phyloP scores from a whole-genome alignment of 2,888 invertebrate genomes.

The Bombylius major region DNA sequence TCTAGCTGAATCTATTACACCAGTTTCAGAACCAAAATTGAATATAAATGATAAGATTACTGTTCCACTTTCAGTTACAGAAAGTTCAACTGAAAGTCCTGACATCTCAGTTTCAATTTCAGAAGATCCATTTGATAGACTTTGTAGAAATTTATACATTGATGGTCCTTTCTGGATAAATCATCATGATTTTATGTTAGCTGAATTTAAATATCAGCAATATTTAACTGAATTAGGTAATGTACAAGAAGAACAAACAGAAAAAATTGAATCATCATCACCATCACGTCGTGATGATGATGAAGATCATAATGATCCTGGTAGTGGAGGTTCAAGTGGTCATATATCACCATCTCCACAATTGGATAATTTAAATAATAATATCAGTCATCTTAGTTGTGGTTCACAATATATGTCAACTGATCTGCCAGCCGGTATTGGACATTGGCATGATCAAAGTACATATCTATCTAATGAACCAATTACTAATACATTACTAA shows the following conservation, averaged over 20 bases:
- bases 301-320: constrained; percentile 48
- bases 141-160: constrained; percentile 24
- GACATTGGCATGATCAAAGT: constrained; percentile 70
- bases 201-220: constrained; percentile 49
- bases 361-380: constrained; percentile 16
- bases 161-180: constrained; percentile 49
- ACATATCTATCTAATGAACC: constrained; percentile 57
- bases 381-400: constrained; percentile 27
- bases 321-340: constrained; percentile 46
- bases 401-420: constrained; percentile 53
- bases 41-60: too few species aligned
- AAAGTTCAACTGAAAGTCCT: background rate
- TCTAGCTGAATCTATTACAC: too few species aligned
- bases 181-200: constrained; percentile 50
- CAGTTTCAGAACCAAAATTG: too few species aligned
- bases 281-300: constrained; percentile 21
- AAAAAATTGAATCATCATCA: constrained; percentile 8
- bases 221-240: constrained; percentile 33
- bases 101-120: background rate
- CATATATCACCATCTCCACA: constrained; percentile 27
- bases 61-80: too few species aligned
- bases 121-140: background rate
- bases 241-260: constrained; percentile 19
- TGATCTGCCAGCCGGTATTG: constrained; percentile 66
- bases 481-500: constrained; percentile 16